Base-by-base conservation (phyloP, 2,888 invertebrate genomes). In the Epinotia ramella region DNA sequence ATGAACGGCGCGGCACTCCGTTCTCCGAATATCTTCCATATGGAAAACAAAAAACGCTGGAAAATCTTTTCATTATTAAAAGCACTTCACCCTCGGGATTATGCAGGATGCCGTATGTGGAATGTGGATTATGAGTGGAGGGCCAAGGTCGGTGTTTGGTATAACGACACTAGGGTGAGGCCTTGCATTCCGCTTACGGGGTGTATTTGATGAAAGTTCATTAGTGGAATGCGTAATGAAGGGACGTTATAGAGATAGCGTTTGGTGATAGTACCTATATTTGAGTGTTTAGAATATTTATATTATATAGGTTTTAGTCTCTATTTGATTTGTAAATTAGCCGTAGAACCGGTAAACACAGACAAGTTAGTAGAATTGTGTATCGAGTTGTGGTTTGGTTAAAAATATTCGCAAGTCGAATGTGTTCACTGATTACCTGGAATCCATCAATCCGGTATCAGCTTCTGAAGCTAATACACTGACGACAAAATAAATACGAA, bases 121-220 rank as follows among this genome's bases (percentile, higher is more conserved):
- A 80, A 81, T 79, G 77, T 78, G 66, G 73, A 80, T 73, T 77
- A 77, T 79, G 78, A 73, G 75, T 78, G 77, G 77, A 77, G 63
- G 79, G 78, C 77, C 80, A 83, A 81, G 83, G 82, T 77, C 79
- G 67, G 13, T 46, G 62, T 56, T 69, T 63, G n/a, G 40, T 49
- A 62, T 44, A 6, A 18, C 20, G 46, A 3, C 49, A 12, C 18
- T 18, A 1, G 7, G 73, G 73, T 70, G 62, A 62, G 79, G 73
- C 82, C 81, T 80, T 78, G 80, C 81, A 78, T 80, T 81, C 82
- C 80, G 28, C 80, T 77, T 77, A 70, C 68, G 73, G 73, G 76
- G 65, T 40, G 75, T 60, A 20, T 59, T 70, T 53, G 53, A 60
- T 66, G 64, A 57, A 65, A 70, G 64, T 76, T 72, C 78, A 77